Evolutionary conservation across 2,888 invertebrate genomes (phyloP).

Genomic region (Trachelus troglodyta): DNA sequence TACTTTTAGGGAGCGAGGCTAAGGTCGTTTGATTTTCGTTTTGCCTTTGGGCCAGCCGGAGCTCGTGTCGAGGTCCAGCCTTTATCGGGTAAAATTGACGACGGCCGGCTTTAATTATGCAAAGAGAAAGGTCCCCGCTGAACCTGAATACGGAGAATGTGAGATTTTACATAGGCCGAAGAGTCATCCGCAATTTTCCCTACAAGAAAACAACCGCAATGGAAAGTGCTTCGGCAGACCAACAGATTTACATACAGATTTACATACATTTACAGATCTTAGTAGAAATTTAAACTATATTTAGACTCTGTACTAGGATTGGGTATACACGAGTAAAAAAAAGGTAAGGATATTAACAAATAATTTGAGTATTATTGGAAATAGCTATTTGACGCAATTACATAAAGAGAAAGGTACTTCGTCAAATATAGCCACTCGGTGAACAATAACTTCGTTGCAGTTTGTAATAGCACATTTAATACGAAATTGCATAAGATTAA

Average conservation of each 20-base stretch:
- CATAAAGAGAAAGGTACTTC: slow-evolving; percentile 42
- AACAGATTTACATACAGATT: not conserved
- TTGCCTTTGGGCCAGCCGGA: slow-evolving; percentile 7
- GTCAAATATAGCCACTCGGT: slow-evolving; percentile 9
- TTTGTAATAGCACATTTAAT: not conserved
- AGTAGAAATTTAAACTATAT: not conserved
- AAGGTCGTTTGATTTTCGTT: slow-evolving; percentile 5
- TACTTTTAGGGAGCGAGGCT: not conserved
- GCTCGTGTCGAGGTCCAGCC: slow-evolving; percentile 14
- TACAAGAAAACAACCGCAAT: not conserved
- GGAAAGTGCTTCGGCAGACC: not conserved
- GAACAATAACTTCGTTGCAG: slow-evolving; percentile 27
- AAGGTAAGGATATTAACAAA: not conserved
- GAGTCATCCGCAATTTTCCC: not conserved
- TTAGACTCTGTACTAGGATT: not conserved
- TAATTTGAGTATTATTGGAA: not conserved
- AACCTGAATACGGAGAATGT: not conserved
- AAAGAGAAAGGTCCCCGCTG: slow-evolving; percentile 34
- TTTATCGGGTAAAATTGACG: not conserved
- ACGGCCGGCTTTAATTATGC: slow-evolving; percentile 33
- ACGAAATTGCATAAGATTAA: slow-evolving; percentile 44
- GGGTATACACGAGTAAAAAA: not conserved
- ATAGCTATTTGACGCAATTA: not conserved
- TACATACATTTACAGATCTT: not conserved
- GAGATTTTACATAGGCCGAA: not conserved